Conservation (phyloP, 2,888 invertebrate species). For the Rhamphomyia laevipes region DNA sequence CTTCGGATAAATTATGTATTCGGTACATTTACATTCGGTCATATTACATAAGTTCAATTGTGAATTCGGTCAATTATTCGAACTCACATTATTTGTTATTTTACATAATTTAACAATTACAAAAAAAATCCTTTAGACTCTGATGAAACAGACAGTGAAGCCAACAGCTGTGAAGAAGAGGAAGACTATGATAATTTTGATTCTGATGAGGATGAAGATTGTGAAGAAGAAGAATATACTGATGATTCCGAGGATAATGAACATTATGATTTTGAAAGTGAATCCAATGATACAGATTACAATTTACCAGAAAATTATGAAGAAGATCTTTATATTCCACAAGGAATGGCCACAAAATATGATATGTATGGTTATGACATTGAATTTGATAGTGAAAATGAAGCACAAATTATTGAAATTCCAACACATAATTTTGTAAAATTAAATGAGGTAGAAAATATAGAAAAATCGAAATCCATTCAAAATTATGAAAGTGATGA, state of each 20-base stretch:
- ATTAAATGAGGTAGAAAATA: neutral
- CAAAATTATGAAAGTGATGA: conserved; percentile 1
- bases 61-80: too few relatives aligned
- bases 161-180: neutral
- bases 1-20: too few relatives aligned
- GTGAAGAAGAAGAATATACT: neutral
- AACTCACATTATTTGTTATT: too few relatives aligned
- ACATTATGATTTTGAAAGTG: neutral
- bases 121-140: too few relatives aligned
- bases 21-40: too few relatives aligned
- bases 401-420: conserved; percentile 23
- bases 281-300: neutral
- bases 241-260: neutral
- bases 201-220: neutral
- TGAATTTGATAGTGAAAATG: conserved; percentile 20
- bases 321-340: neutral
- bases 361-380: conserved; percentile 18
- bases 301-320: neutral
- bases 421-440: neutral
- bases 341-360: conserved; percentile 21
- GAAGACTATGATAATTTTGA: neutral
- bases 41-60: too few relatives aligned
- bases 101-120: too few relatives aligned
- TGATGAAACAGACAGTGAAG: too few relatives aligned
- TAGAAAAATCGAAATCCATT: neutral